Base-by-base conservation (phyloP, 2,888 invertebrate species). In the Heliothis peltigera region DNA sequence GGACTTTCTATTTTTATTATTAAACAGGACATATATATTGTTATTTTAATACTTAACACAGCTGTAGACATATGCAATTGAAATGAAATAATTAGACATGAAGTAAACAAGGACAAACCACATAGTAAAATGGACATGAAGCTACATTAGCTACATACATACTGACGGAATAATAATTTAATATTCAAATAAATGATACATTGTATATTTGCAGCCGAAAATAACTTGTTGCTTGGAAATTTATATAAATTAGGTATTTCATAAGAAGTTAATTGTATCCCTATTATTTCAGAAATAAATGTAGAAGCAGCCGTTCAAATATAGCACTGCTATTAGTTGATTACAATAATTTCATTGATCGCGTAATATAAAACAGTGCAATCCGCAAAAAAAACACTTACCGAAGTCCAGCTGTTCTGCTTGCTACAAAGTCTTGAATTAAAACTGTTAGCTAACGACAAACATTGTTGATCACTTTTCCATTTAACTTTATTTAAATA, bases 351-450 rank as follows among this genome's bases (percentile, higher is more conserved):
- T 64, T 57, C 22, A 55, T 55, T 47, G 49, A 58, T 52, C 32
- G 49, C 49, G n/a, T 32, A 42, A 12, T 28, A 35, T 32, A 56
- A 56, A 56, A 69, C 46, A 39, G 4, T 43, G 25, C 44, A 64
- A 53, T 53, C 17, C 0, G 28, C 8, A 70, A 69, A 52, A 57
- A 49, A n/a, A n/a, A n/a, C n/a, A 75, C 72, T 70, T 42, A 73
- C 72, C 46, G 12, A 2, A 51, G 42, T 22, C 7, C 55, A 47
- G 48, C 22, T 43, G 25, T 48, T 5, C 25, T 12, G 17, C 8
- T 1, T 28, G 4, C 17, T 18, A 43, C 3, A 22, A 19, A 44
- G 5, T 58, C 43, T 54, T 75, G 48, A 60, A 57, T 55, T 22
- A 54, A 49, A 70, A 39, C 12, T 42, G 4, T 52, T 25, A 57